These are phyloP conservation scores for Melanerpes aurifrons DNA, from an alignment of 2,113 vertebrate species.

Conservation along the genomic window DNA sequence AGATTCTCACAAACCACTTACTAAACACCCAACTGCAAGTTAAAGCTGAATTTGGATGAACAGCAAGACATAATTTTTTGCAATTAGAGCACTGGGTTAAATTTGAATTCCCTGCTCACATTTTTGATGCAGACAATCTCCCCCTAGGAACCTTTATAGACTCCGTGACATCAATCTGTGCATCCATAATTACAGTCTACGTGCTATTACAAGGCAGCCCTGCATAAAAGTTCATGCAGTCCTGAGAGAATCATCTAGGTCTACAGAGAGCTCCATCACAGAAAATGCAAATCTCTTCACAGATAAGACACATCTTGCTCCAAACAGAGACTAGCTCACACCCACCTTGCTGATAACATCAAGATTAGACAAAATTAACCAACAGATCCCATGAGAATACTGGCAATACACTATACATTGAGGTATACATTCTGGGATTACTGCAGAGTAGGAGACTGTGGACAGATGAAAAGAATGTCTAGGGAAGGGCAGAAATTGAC, in stretches of 20 bases:
- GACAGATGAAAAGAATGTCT: not conserved
- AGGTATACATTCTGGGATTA: not conserved
- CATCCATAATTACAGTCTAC: conserved; percentile 54
- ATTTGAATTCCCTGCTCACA: conserved; percentile 38
- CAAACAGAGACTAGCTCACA: not conserved
- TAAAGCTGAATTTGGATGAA: conserved; percentile 14
- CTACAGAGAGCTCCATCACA: not conserved
- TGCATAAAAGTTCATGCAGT: not conserved
- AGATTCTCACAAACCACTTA: not conserved
- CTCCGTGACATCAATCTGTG: conserved; percentile 19
- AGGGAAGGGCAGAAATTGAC: not conserved
- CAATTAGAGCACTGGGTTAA: conserved; percentile 23
- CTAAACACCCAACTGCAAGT: not conserved
- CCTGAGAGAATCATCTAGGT: conserved; percentile 19
- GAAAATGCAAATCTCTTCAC: conserved; percentile 41
- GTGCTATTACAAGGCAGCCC: conserved; percentile 14
- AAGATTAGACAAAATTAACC: conserved; percentile 10
- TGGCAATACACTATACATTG: fast-evolving
- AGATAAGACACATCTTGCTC: not conserved
- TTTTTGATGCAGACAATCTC: not conserved
- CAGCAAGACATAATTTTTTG: not conserved
- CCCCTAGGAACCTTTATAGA: not conserved
- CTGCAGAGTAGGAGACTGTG: not conserved
- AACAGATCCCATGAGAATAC: not conserved
- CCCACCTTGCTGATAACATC: conserved; percentile 16